phyloP scores from a whole-genome alignment of 2,797 vertebrate genomes.

The Sebastolobus alascanus region DNA sequence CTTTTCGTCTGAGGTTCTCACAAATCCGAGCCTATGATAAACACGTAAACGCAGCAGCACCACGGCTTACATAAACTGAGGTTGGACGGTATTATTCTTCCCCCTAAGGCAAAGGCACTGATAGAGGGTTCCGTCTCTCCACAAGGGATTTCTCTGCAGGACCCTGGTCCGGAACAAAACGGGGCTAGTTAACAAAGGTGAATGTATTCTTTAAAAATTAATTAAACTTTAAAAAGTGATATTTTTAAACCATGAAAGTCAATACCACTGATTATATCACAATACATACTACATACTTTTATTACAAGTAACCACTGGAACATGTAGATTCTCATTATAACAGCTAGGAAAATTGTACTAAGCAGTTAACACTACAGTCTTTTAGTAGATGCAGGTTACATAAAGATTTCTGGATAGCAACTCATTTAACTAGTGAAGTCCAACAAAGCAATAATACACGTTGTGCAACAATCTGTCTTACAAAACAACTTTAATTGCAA shows the following conservation, averaged over 20 bases:
- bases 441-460: slow-evolving; percentile 25
- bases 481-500: slow-evolving; percentile 82
- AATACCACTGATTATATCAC: neutral
- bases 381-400: neutral
- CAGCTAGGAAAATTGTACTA: neutral
- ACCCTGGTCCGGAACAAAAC: neutral
- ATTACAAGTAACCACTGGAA: neutral
- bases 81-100: slow-evolving; percentile 13
- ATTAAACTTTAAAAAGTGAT: neutral
- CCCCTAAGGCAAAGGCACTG: neutral
- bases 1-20: fast-evolving
- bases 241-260: neutral
- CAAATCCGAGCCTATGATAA: neutral
- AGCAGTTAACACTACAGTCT: neutral
- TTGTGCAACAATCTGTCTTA: slow-evolving; percentile 44
- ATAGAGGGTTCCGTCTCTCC: slow-evolving; percentile 39
- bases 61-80: slow-evolving; percentile 7
- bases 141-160: neutral
- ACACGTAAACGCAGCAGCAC: slow-evolving; percentile 45
- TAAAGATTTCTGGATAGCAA: neutral
- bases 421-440: neutral
- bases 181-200: neutral
- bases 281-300: neutral
- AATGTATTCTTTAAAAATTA: neutral
- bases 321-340: neutral